These are phyloP conservation scores for Prostheceraeus crozeri DNA, from an alignment of 2,888 invertebrate species.

Conservation along the genomic window DNA sequence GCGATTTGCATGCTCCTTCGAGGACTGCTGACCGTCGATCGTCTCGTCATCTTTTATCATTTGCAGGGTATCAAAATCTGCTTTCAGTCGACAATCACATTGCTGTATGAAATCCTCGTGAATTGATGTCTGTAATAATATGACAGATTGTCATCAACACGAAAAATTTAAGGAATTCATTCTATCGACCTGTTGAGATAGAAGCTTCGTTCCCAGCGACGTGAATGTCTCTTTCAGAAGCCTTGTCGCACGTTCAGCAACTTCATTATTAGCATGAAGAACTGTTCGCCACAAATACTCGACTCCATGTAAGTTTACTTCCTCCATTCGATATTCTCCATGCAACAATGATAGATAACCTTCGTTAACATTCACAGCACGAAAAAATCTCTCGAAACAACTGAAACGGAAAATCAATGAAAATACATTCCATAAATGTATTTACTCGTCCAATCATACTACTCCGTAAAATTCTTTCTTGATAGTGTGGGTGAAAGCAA, in stretches of 20 bases:
- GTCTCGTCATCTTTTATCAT: not conserved
- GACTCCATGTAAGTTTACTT: conserved; percentile 84
- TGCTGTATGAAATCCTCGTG: conserved; percentile 84
- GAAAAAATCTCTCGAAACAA: conserved; percentile 73
- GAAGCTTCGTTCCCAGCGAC: conserved; percentile 76
- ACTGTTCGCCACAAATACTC: conserved; percentile 92
- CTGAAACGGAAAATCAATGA: conserved; percentile 46
- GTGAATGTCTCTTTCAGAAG: conserved; percentile 84
- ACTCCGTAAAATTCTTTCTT: no score
- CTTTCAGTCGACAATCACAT: conserved; percentile 77
- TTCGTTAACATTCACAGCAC: conserved; percentile 87
- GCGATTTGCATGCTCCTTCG: no score
- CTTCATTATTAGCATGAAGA: conserved; percentile 77
- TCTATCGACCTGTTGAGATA: conserved; percentile 66
- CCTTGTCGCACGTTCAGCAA: conserved; percentile 81
- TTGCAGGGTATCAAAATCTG: no score
- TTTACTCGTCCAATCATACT: no score
- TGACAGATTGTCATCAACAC: no score
- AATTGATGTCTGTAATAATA: no score
- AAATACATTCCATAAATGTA: no score
- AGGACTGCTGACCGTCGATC: conserved; percentile 61
- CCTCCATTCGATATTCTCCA: conserved; percentile 70
- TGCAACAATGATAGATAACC: conserved; percentile 79
- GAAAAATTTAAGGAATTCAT: no score
- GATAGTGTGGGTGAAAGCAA: no score